Evolutionary conservation across 2,888 invertebrate genomes (phyloP).

Genomic region (Synergus umbraculus): DNA sequence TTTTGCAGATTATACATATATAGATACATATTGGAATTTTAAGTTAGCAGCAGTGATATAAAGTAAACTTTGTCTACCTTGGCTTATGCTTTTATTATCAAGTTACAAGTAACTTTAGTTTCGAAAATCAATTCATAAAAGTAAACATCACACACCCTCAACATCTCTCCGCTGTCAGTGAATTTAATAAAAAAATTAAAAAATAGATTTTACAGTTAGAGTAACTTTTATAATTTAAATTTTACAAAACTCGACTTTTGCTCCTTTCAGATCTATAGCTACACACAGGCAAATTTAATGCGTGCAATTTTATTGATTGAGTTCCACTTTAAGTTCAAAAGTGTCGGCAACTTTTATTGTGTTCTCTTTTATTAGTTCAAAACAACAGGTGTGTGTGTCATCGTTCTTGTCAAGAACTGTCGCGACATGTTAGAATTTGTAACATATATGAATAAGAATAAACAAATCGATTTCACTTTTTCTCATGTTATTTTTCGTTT

Average conservation of each 20-base stretch:
- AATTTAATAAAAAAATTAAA: too few relatives aligned
- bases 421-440: slow-evolving; percentile 4
- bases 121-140: neutral
- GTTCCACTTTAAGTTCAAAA: neutral
- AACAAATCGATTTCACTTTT: neutral
- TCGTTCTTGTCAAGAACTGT: slow-evolving; percentile 1
- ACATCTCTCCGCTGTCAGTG: too few relatives aligned
- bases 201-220: too few relatives aligned
- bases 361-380: slow-evolving; percentile 24
- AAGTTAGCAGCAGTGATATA: slow-evolving; percentile 6
- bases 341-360: neutral
- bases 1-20: slow-evolving; percentile 19
- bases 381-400: neutral
- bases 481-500: neutral
- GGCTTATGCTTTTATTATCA: slow-evolving; percentile 7
- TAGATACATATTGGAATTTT: slow-evolving; percentile 25
- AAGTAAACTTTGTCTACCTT: slow-evolving; percentile 17
- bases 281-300: neutral
- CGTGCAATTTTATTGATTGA: slow-evolving; percentile 11
- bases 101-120: neutral
- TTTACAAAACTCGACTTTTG: too few relatives aligned
- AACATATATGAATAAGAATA: neutral
- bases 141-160: neutral
- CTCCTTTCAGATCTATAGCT: neutral
- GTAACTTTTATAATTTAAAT: too few relatives aligned